Percentiles rank a stretch among this genome's conserved stretches.
Evolutionary conservation across 1,140 invertebrate species (phyloP).

Genomic region (Lanistes nyassanus): DNA sequence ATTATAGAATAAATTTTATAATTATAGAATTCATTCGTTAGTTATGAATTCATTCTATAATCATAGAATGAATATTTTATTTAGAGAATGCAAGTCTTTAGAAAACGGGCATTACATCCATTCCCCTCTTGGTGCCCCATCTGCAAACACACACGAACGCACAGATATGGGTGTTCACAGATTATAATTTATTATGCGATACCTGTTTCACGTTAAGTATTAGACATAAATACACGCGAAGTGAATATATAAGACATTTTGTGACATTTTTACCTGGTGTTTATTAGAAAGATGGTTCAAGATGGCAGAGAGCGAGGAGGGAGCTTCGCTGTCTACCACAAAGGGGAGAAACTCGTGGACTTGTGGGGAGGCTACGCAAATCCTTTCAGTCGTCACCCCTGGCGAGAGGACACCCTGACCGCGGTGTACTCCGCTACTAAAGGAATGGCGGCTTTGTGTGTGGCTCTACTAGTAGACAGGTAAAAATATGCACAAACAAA

Average conservation of each 20-base stretch:
- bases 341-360: slow-evolving; percentile 56
- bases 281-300: slow-evolving; percentile 33
- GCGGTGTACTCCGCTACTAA: slow-evolving; percentile 49
- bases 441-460: slow-evolving; percentile 59
- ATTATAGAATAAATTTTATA: neutral
- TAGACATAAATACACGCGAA: neutral
- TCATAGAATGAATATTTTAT: neutral
- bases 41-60: too few relatives aligned
- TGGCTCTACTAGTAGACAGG: slow-evolving; percentile 64
- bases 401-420: slow-evolving; percentile 48
- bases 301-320: slow-evolving; percentile 38
- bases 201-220: neutral
- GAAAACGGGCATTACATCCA: too few relatives aligned
- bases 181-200: neutral
- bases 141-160: too few relatives aligned
- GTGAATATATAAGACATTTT: neutral
- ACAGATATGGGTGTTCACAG: slow-evolving; percentile 26
- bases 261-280: neutral
- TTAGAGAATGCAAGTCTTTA: neutral
- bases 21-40: neutral
- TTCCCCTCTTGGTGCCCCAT: neutral
- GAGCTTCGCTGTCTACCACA: slow-evolving; percentile 45
- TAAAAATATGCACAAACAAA: slow-evolving; percentile 16
- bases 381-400: slow-evolving; percentile 32
- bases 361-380: slow-evolving; percentile 66